Evolutionary conservation across 2,797 vertebrate species (phyloP).

Genomic region (Anableps anableps): DNA sequence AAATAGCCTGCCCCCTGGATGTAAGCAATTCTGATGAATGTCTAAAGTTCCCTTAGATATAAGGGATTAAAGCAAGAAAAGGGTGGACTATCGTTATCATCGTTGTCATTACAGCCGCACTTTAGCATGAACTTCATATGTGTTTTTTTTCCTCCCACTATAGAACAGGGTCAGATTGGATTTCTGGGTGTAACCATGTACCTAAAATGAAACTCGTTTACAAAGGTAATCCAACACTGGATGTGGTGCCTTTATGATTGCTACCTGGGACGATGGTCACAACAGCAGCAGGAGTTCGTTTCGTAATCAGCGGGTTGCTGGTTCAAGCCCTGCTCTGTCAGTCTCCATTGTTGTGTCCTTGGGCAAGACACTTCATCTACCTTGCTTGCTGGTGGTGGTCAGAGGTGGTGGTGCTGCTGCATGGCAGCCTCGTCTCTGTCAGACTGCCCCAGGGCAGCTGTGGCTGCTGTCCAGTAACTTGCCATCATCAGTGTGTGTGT

Average conservation of each 20-base stretch:
- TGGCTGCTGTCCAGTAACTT: too few relatives aligned
- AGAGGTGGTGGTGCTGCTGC: too few relatives aligned
- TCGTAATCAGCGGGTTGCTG: too few relatives aligned
- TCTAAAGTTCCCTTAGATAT: not conserved
- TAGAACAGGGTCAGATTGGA: not conserved
- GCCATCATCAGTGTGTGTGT: too few relatives aligned
- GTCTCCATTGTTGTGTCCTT: too few relatives aligned
- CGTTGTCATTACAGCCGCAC: not conserved
- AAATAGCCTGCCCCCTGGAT: not conserved
- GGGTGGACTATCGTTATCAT: not conserved
- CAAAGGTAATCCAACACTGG: not conserved
- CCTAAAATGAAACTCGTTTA: not conserved
- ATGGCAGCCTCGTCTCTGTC: too few relatives aligned
- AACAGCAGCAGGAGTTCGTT: too few relatives aligned
- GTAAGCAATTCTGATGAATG: not conserved
- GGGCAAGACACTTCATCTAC: too few relatives aligned
- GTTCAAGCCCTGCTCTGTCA: too few relatives aligned
- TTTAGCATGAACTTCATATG: not conserved
- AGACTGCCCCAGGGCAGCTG: too few relatives aligned
- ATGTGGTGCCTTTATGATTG: not conserved
- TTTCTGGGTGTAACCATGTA: not conserved
- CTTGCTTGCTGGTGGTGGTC: too few relatives aligned
- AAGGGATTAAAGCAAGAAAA: not conserved
- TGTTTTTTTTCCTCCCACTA: not conserved
- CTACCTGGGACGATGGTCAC: too few relatives aligned